Evolutionary conservation across 2,113 vertebrate species (phyloP).

Genomic region (Perca flavescens): DNA sequence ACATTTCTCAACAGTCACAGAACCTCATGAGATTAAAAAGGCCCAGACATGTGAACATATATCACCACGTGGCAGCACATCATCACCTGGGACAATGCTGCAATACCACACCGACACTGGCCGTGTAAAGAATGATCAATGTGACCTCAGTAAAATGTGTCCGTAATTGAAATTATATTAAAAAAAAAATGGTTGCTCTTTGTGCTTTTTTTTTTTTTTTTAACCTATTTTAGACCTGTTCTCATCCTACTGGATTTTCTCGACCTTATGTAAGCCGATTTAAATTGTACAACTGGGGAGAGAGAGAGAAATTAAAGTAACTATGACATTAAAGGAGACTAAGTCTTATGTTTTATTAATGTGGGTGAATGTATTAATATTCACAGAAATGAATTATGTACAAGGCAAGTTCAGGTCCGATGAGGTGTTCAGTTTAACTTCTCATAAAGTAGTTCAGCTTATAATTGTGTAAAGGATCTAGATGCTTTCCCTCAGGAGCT

Average conservation of each 20-base stretch:
- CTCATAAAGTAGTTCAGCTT: conserved; percentile 8
- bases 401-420: not conserved
- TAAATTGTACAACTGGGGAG: not conserved
- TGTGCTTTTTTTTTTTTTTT: not conserved
- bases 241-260: not conserved
- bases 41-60: not conserved
- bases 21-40: not conserved
- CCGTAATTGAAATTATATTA: not conserved
- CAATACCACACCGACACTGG: not conserved
- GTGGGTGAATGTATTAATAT: conserved; percentile 29
- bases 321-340: not conserved
- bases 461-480: not conserved
- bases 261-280: conserved; percentile 18
- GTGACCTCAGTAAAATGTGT: not conserved
- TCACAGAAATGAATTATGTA: conserved; percentile 17
- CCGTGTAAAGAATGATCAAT: not conserved
- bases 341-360: conserved; percentile 32
- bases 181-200: not conserved
- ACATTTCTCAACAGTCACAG: not conserved
- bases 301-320: conserved; percentile 9
- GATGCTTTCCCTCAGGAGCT: conserved; percentile 28
- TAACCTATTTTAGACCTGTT: not conserved
- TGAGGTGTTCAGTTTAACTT: conserved; percentile 37
- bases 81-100: not conserved
- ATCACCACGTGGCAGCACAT: not conserved